phyloP scores from a whole-genome alignment of 2,888 invertebrate species.

The Abscondita cerata region DNA sequence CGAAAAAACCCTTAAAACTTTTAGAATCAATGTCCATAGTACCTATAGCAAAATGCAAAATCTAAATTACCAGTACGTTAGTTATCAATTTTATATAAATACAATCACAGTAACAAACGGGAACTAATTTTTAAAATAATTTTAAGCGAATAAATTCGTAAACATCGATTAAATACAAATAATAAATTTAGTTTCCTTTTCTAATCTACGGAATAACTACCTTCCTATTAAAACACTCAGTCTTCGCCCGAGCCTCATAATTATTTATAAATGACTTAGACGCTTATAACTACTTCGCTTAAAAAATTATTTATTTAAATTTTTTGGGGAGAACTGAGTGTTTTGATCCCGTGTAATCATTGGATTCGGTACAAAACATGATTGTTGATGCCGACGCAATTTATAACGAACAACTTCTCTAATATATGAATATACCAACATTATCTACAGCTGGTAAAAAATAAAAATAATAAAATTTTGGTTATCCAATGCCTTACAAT shows the following conservation, averaged over 20 bases:
- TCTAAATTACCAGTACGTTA: slow-evolving; percentile 32
- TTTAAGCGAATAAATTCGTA: slow-evolving; percentile 26
- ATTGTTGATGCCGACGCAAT: too few species aligned
- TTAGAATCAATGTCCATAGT: too few species aligned
- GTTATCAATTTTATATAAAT: slow-evolving; percentile 53
- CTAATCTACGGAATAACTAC: too few species aligned
- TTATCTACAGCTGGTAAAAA: too few species aligned
- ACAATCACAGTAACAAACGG: slow-evolving; percentile 58
- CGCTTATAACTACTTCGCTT: slow-evolving; percentile 26
- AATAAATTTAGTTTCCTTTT: too few species aligned
- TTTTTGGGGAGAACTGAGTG: slow-evolving; percentile 14
- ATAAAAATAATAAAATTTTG: slow-evolving; percentile 12
- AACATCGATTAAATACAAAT: too few species aligned
- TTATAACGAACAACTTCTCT: too few species aligned
- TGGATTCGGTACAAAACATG: too few species aligned
- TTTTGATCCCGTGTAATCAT: slow-evolving; percentile 26
- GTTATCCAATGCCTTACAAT: too few species aligned
- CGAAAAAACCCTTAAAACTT: too few species aligned
- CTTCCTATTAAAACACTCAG: slow-evolving; percentile 23
- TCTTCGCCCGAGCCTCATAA: slow-evolving; percentile 4
- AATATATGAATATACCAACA: too few species aligned
- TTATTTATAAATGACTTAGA: slow-evolving; percentile 22
- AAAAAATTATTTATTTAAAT: slow-evolving; percentile 37
- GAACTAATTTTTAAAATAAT: slow-evolving; percentile 48
- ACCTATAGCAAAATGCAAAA: slow-evolving; percentile 31